Evolutionary conservation across 2,888 invertebrate species (phyloP).

Genomic region (Ophion ventricosus): DNA sequence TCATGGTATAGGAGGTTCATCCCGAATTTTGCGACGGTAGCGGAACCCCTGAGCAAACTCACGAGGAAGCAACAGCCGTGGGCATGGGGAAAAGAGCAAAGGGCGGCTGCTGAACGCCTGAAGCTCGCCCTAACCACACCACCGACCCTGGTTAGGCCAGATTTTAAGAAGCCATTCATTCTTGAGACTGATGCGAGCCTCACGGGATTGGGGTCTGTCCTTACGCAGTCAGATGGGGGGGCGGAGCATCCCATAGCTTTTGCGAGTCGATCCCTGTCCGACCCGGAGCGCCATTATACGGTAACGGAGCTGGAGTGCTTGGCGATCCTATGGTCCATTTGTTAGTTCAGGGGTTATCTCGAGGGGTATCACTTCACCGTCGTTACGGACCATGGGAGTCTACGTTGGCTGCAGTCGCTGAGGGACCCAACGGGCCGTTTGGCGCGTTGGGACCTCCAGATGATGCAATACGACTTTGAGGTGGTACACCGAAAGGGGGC

Average conservation of each 20-base stretch:
- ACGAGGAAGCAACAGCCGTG: constrained; percentile 31
- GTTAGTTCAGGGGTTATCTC: constrained; percentile 50
- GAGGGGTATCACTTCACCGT: constrained; percentile 64
- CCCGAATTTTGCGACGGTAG: not conserved
- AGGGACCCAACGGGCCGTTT: constrained; percentile 31
- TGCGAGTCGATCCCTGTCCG: constrained; percentile 53
- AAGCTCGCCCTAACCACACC: not conserved
- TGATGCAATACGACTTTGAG: not conserved
- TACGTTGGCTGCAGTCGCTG: constrained; percentile 34
- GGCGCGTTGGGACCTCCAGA: constrained; percentile 16
- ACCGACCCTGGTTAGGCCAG: constrained; percentile 20
- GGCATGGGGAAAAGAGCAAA: constrained; percentile 13
- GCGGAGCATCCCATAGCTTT: constrained; percentile 60
- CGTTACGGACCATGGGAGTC: constrained; percentile 68
- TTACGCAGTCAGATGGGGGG: constrained; percentile 45
- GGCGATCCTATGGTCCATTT: constrained; percentile 61
- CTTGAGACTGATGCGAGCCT: constrained; percentile 67
- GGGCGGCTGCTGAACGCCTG: not conserved
- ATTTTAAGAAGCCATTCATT: constrained; percentile 20
- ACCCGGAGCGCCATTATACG: constrained; percentile 58
- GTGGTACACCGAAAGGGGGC: not conserved
- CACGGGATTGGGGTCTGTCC: constrained; percentile 54
- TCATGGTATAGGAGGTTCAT: constrained; percentile 36
- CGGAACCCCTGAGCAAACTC: constrained; percentile 8
- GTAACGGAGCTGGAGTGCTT: constrained; percentile 65